These are phyloP conservation scores for Drosophila anceps DNA, from an alignment of 2,888 invertebrate genomes.

Conservation along the genomic window DNA sequence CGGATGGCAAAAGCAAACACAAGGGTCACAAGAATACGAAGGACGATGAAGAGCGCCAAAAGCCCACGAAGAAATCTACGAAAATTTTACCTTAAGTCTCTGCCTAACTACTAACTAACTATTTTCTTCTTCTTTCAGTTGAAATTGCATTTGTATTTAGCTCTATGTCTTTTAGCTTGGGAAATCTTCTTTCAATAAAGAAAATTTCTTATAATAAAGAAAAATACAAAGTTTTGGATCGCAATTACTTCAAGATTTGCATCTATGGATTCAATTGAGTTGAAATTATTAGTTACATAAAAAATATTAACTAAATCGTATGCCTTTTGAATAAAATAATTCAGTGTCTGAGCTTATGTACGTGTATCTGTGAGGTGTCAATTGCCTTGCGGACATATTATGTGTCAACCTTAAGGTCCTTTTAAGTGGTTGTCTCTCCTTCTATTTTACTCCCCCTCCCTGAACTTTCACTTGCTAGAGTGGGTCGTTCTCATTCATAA, in stretches of 20 bases:
- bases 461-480: too few relatives aligned
- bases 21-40: neutral
- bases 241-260: neutral
- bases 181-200: neutral
- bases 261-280: neutral
- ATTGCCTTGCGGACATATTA: neutral
- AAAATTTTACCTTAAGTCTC: neutral
- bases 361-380: too few relatives aligned
- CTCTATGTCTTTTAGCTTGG: neutral
- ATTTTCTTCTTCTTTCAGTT: neutral
- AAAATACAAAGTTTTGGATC: neutral
- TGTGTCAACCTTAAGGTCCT: neutral
- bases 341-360: too few relatives aligned
- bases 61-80: neutral
- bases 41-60: neutral
- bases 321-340: too few relatives aligned
- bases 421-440: neutral
- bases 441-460: neutral
- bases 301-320: too few relatives aligned
- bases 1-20: neutral
- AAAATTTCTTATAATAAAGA: conserved; percentile 4
- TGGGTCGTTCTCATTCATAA: neutral
- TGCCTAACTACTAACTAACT: neutral
- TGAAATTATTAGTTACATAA: too few relatives aligned
- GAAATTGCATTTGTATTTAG: conserved; percentile 8